phyloP scores from a whole-genome alignment of 23 tunicate genomes.

The Botrylloides violaceus region DNA sequence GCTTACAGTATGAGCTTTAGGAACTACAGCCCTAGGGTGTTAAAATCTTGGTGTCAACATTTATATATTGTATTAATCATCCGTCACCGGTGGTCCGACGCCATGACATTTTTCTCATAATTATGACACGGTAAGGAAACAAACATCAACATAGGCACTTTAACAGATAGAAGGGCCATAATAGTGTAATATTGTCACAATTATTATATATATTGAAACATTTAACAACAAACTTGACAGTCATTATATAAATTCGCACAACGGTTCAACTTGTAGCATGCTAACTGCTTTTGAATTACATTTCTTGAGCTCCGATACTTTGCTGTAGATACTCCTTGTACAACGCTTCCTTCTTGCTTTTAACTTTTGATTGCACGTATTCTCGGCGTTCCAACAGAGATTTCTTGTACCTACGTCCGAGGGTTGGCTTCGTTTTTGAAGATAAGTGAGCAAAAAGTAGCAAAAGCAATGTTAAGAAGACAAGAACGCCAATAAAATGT shows the following conservation, averaged over 20 bases:
- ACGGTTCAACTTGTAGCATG: not conserved
- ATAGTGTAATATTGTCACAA: too few relatives aligned
- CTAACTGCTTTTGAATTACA: slow-evolving; percentile 19
- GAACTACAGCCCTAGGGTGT: too few relatives aligned
- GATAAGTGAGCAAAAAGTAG: slow-evolving; percentile 46
- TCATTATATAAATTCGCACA: not conserved
- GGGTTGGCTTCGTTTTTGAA: slow-evolving; percentile 40
- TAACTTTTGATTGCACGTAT: slow-evolving; percentile 71
- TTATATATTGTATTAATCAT: too few relatives aligned
- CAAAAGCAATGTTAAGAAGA: slow-evolving; percentile 39
- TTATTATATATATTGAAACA: not conserved
- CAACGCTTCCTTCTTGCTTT: slow-evolving; percentile 55
- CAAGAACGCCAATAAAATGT: slow-evolving; percentile 33
- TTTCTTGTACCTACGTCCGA: slow-evolving; percentile 48
- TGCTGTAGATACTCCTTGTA: slow-evolving; percentile 88
- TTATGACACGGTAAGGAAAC: too few relatives aligned
- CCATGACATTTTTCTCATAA: too few relatives aligned
- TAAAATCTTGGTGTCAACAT: too few relatives aligned
- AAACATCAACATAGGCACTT: too few relatives aligned
- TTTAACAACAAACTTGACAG: not conserved
- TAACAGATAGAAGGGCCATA: too few relatives aligned
- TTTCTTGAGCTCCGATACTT: slow-evolving; percentile 75
- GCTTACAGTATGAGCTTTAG: too few relatives aligned
- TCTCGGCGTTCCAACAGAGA: slow-evolving; percentile 39
- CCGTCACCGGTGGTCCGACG: too few relatives aligned